Base-by-base conservation (phyloP, 2,888 invertebrate genomes). In the Ochropleura plecta region DNA sequence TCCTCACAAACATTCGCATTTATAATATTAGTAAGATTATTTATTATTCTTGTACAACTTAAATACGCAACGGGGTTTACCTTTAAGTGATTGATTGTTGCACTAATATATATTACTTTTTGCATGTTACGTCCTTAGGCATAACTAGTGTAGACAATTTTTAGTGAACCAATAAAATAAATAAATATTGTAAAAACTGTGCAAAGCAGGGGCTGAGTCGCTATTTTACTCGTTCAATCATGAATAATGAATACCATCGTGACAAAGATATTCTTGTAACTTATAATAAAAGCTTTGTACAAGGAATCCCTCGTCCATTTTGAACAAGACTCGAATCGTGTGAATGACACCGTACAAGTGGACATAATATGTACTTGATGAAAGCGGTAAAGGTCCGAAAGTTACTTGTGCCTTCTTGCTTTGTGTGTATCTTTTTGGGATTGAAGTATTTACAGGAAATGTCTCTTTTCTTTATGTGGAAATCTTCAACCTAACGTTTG, bases 231-330 rank as follows among this genome's bases (percentile, higher is more conserved):
- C n/a, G n/a, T n/a, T n/a, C n/a, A n/a, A n/a, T 83, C 55, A 79
- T 65, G 70, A 30, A 67, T 77, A 78, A 82, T 48, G 46, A 79
- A 59, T 69, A 57, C 60, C 48, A 62, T 69, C 60, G 44, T 18
- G 42, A 42, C 63, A 42, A 46, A 46, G 14, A 51, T 53, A 72
- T 48, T 70, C 42, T 51, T 40, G 53, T 71, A 48, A 48, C 53
- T 69, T 30, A 30, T 55, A 71, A 60, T 53, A 60, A 68, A 40
- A 60, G 55, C 59, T 67, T 64, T 60, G 40, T 3, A 48, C n/a
- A 42, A 49, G 14, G 10, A 72, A 73, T 48, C 42, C 18, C 42
- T 48, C 57, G 76, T 69, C 44, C 48, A 40, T 7, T 76, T 60
- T 76, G 30, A 44, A 48, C 8, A 48, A 40, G 12, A 48, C 20